These are phyloP conservation scores for Nematolebias whitei DNA, from an alignment of 2,113 vertebrate genomes.

Conservation along the genomic window DNA sequence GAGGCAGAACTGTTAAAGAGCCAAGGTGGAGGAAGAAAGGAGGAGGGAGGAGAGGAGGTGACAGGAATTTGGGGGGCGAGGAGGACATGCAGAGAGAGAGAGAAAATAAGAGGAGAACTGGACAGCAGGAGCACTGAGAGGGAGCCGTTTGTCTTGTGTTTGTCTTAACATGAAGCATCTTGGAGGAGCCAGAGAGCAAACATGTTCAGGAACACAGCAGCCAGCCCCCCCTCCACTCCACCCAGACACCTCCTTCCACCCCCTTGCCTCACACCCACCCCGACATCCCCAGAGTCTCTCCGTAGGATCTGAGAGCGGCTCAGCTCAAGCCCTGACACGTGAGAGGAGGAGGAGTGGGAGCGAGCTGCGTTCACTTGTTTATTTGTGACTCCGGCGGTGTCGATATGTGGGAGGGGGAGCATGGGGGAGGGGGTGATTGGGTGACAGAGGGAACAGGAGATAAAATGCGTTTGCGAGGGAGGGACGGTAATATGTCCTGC, in stretches of 20 bases:
- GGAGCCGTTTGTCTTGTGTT: constrained; percentile 66
- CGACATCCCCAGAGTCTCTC: constrained; percentile 63
- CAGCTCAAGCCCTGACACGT: constrained; percentile 78
- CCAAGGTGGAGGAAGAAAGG: not conserved
- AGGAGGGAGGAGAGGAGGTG: constrained; percentile 1
- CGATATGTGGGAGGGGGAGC: constrained; percentile 9
- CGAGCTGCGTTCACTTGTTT: constrained; percentile 35
- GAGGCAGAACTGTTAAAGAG: constrained; percentile 57
- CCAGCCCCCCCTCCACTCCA: constrained; percentile 14
- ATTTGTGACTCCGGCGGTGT: constrained; percentile 5
- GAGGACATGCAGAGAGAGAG: constrained; percentile 1
- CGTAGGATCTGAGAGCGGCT: constrained; percentile 75
- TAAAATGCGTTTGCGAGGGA: constrained; percentile 34
- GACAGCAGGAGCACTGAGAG: constrained; percentile 39
- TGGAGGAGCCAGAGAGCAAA: constrained; percentile 51
- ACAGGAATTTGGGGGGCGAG: constrained; percentile 8
- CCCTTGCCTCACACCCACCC: not conserved
- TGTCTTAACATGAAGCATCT: constrained; percentile 65
- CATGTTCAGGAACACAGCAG: constrained; percentile 50
- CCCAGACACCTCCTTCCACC: constrained; percentile 28
- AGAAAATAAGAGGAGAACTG: constrained; percentile 4
- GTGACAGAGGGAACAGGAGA: constrained; percentile 27
- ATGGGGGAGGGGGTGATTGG: not conserved
- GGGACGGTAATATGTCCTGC: constrained; percentile 69
- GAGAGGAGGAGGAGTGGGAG: constrained; percentile 58